A percentile compares a stretch with the other conserved stretches of the same genome.
phyloP scores from a whole-genome alignment of 2,797 vertebrate species.

The Eurystomus glaucurus region DNA sequence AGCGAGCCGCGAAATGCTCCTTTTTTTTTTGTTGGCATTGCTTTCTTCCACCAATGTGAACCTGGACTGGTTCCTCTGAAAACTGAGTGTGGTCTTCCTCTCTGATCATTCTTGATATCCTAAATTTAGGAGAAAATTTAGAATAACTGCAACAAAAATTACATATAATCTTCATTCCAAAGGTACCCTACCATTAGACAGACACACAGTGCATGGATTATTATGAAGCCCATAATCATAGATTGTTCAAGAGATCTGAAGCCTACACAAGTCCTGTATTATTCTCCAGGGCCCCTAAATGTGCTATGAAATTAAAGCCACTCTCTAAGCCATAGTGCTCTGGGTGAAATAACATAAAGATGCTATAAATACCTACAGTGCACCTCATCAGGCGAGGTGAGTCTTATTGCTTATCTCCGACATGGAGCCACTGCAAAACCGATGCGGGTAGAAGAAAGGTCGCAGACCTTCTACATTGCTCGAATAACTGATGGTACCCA shows the following conservation, averaged over 20 bases:
- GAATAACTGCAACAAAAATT: background rate
- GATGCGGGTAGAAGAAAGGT: background rate
- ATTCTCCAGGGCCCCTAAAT: background rate
- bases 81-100: background rate
- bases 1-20: background rate
- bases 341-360: background rate
- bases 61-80: background rate
- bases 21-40: background rate
- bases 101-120: background rate
- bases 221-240: slow-evolving; percentile 18
- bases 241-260: background rate
- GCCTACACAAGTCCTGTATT: background rate
- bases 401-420: background rate
- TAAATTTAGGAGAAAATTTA: slow-evolving; percentile 36
- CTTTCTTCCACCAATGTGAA: background rate
- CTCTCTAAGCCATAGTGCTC: background rate
- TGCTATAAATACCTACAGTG: background rate
- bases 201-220: background rate
- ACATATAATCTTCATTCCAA: background rate
- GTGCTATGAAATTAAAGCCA: background rate
- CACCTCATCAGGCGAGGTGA: background rate
- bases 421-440: background rate
- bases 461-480: background rate
- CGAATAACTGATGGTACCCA: background rate
- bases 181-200: slow-evolving; percentile 4